Conservation (phyloP, 2,888 invertebrate species). For the Melieria crassipennis region DNA sequence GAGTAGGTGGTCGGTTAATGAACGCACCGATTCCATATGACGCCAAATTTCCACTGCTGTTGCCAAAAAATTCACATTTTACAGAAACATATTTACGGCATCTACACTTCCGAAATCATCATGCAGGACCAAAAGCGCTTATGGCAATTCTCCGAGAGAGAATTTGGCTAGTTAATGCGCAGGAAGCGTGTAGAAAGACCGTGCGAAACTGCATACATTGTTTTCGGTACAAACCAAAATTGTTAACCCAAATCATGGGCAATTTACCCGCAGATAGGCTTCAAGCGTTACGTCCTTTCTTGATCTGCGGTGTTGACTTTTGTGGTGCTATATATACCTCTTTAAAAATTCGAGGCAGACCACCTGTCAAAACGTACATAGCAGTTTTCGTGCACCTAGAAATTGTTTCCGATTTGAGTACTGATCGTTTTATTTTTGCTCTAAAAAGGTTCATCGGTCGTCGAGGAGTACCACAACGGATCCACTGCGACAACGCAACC, state of each 20-base stretch:
- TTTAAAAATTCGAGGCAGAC: constrained; percentile 17
- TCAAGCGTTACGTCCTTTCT: constrained; percentile 16
- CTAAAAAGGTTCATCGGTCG: too few species aligned
- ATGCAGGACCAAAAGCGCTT: constrained; percentile 23
- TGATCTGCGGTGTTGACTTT: constrained; percentile 25
- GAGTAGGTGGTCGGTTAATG: constrained; percentile 21
- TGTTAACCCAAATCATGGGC: constrained; percentile 29
- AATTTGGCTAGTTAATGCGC: constrained; percentile 24
- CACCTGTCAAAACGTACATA: constrained; percentile 20
- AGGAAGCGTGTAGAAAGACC: constrained; percentile 21
- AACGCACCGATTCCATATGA: constrained; percentile 19
- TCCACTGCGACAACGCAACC: too few species aligned
- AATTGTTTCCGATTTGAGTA: too few species aligned
- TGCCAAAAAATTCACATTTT: constrained; percentile 1
- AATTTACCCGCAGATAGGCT: constrained; percentile 25
- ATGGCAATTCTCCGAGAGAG: constrained; percentile 19
- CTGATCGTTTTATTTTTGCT: too few species aligned
- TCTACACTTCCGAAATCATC: constrained; percentile 16
- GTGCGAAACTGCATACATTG: constrained; percentile 27
- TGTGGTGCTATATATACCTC: constrained; percentile 24
- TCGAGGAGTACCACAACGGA: too few species aligned
- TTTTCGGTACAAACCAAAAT: constrained; percentile 29
- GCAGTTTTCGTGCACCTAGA: too few species aligned
- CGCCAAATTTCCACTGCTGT: constrained; percentile 18
- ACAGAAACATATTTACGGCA: neutral